These are phyloP conservation scores for Yponomeuta malinellus DNA, from an alignment of 2,888 invertebrate genomes.

Conservation along the genomic window DNA sequence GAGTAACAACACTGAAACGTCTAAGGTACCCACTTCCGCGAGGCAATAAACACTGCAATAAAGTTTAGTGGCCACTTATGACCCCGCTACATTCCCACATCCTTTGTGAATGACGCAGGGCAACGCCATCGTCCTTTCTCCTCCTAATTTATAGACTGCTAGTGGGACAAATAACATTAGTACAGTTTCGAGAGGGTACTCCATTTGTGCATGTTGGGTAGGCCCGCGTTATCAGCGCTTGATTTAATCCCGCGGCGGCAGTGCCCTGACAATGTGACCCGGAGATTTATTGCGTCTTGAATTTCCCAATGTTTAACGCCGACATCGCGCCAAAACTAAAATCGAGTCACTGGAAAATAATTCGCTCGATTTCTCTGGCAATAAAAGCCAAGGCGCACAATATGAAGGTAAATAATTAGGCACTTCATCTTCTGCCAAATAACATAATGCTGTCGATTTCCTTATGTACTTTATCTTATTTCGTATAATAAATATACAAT, in stretches of 20 bases:
- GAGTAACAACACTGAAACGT: conserved; percentile 29
- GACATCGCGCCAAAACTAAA: neutral
- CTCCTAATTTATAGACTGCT: conserved; percentile 40
- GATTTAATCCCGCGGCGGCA: conserved; percentile 1
- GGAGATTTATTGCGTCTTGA: conserved; percentile 1
- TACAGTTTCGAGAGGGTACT: conserved; percentile 8
- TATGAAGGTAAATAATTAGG: neutral
- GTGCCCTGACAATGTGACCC: neutral
- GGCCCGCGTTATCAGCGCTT: conserved; percentile 1
- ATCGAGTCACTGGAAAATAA: neutral
- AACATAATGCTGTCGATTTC: conserved; percentile 26
- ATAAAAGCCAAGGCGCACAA: neutral
- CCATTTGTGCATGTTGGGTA: conserved; percentile 6
- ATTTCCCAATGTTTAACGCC: neutral
- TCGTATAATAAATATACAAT: conserved; percentile 12
- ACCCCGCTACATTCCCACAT: conserved; percentile 30
- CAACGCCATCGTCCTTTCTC: conserved; percentile 31
- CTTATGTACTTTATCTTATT: conserved; percentile 15
- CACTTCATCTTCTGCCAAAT: neutral
- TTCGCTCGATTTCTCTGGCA: neutral
- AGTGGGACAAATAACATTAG: conserved; percentile 31
- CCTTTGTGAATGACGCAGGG: conserved; percentile 8
- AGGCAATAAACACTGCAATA: conserved; percentile 62
- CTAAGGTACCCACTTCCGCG: conserved; percentile 35
- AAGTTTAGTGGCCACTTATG: conserved; percentile 64